Evolutionary conservation across 2,797 vertebrate genomes (phyloP), one percentile per base, ranked within the genome.

Genomic region (Diceros bicornis): DNA sequence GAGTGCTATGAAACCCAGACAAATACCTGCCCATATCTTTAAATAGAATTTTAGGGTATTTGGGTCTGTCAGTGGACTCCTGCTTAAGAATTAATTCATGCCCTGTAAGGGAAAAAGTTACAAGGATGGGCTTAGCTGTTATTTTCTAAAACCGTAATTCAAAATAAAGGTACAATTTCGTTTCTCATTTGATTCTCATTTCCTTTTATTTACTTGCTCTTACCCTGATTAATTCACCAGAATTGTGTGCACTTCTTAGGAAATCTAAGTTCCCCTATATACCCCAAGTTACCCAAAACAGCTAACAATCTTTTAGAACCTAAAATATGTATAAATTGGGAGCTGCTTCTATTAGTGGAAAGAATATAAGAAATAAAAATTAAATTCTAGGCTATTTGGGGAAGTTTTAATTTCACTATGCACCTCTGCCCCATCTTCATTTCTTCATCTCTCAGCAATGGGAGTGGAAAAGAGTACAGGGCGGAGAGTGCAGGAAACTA

Each of bases 71-170:
- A 27, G 4, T 52, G 32, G 27, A 77, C 5, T 71, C n/a, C 55
- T 77, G 34, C 50, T 71, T 75, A 79, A 86, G 21, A 93, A 87
- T 0, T 68, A 93, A 87, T 0, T 68, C 52, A 68, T 25, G 17
- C 11, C 68, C 32, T 18, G 0, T 23, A 86, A 92, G 20, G 16
- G 12, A 84, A 52, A 16, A 87, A 32, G 66, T 52, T 89, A 69
- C 23, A 94, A 85, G 16, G 7, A 17, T 21, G 25, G 55, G 4
- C 34, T 90, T 91, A 59, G 12, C 18, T 68, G 44, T 29, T 68
- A 50, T 81, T 92, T 92, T 68, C 75, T 64, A 82, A 92, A 61
- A 83, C 21, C 6, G 47, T 41, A 95, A 90, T 59, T 88, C 34
- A 83, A 89, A 52, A 78, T 50, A 64, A 88, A 88, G 3, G 1